Base-by-base conservation (phyloP, 2,797 vertebrate genomes). In the Enteromius trimaculatus region DNA sequence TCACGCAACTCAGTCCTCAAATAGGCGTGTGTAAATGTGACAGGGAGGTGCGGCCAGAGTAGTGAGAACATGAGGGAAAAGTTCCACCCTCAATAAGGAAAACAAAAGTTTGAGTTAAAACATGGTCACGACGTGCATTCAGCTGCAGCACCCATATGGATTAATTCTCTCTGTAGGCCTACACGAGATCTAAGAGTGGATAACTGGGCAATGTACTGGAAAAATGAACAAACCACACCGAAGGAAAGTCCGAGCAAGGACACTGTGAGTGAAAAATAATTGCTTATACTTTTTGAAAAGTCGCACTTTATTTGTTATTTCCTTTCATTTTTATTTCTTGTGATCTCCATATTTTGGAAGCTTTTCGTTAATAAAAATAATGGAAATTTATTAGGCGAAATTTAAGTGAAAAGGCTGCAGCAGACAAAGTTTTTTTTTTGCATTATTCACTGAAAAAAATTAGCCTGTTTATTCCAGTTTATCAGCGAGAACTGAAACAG, bases 131-230 rank as follows among this genome's bases (percentile, higher is more conserved):
- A 89, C 90, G 88, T 90, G 90, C 77, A 84, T 88, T 66, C 80
- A 80, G 77, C 85, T 26, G 86, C 80, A 70, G 78, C 86, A 51
- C 14, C 29, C 29, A 82, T 72, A 79, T 77, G 85, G 84, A 72
- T 31, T 72, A 81, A 69, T 66, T 21, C 70, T 84, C 51, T 8
- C 51, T 21, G 23, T 19, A 13, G 42, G 42, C 42, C 42, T 44
- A 47, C 44, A 65, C 51, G n/a, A 74, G 9, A 66, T 66, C 26
- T 31, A 31, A 47, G 31, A n/a, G 74, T 83, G 88, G 72, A 81
- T 19, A 68, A 79, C 93, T 93, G 93, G 84, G 91, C 60, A 80
- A 96, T 96, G 96, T 94, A 93, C 88, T 95, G 94, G 94, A 95
- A 96, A 93, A 94, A 92, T 66, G 93, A 92, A 51, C 93, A 90